Percentiles rank a stretch among this genome's conserved stretches.
Evolutionary conservation across 2,888 invertebrate genomes (phyloP).

Genomic region (Eupithecia exiguata): DNA sequence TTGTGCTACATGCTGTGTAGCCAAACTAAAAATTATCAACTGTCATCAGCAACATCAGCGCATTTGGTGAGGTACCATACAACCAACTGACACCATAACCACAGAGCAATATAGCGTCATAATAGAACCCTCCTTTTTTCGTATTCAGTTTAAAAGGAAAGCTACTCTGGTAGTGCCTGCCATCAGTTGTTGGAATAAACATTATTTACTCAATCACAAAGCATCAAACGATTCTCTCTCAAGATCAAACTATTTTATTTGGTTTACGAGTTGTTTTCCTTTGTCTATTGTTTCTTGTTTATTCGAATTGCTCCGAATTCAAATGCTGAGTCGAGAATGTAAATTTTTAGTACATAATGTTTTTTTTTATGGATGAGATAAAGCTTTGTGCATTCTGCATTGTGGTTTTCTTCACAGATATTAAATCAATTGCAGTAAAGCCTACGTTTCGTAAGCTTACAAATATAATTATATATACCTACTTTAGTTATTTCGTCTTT

Average conservation of each 20-base stretch:
- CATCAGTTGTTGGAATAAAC: not conserved
- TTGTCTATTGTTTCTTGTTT: conserved; percentile 30
- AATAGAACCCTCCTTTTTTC: too few species aligned
- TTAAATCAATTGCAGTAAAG: too few species aligned
- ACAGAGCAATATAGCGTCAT: too few species aligned
- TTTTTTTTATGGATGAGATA: not conserved
- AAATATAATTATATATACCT: too few species aligned
- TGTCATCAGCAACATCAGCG: too few species aligned
- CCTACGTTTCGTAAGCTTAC: too few species aligned
- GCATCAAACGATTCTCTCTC: conserved; percentile 20
- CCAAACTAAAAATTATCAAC: too few species aligned
- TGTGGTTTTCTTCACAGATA: not conserved
- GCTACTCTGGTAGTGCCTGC: not conserved
- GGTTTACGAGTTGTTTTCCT: conserved; percentile 34
- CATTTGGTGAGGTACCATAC: too few species aligned
- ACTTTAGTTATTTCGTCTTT: too few species aligned
- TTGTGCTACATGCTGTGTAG: too few species aligned
- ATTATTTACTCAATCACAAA: not conserved
- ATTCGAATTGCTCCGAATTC: conserved; percentile 23
- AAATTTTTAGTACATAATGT: not conserved
- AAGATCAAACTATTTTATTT: conserved; percentile 31
- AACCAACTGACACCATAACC: too few species aligned
- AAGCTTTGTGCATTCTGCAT: not conserved
- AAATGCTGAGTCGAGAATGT: conserved; percentile 16
- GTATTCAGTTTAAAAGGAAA: not conserved